Conservation (phyloP, 2,888 invertebrate genomes). For the Galerucella nymphaeae region DNA sequence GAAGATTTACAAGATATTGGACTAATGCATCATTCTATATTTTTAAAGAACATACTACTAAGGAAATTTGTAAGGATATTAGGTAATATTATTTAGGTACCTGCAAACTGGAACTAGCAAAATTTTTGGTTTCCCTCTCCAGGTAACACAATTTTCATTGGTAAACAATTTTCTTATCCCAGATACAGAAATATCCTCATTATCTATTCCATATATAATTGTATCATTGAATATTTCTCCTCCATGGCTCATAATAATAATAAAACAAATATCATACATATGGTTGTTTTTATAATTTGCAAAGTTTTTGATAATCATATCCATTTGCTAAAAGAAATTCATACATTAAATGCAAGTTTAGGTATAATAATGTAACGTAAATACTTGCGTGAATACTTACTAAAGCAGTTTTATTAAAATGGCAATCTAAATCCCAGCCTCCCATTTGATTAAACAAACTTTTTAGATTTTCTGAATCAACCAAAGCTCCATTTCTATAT, state of each 20-base stretch:
- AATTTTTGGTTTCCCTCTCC: constrained; percentile 75
- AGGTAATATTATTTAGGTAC: constrained; percentile 58
- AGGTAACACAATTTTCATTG: constrained; percentile 68
- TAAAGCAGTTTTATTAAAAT: constrained; percentile 41
- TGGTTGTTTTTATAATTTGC: constrained; percentile 61
- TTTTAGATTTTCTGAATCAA: constrained; percentile 70
- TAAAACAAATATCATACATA: constrained; percentile 71
- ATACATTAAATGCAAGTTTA: too few species aligned
- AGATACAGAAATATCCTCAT: constrained; percentile 54
- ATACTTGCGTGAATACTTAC: constrained; percentile 40
- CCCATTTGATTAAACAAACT: constrained; percentile 71
- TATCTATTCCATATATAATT: constrained; percentile 71
- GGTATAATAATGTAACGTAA: too few species aligned
- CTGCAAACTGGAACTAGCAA: constrained; percentile 79
- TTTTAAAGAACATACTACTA: too few species aligned
- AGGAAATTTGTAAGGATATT: too few species aligned
- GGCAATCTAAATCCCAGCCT: constrained; percentile 49
- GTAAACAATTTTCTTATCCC: constrained; percentile 65
- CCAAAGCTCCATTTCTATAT: constrained; percentile 69
- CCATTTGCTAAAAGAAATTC: constrained; percentile 60
- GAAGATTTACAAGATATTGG: too few species aligned
- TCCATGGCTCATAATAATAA: constrained; percentile 77
- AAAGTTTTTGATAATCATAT: constrained; percentile 64
- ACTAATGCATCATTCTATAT: too few species aligned
- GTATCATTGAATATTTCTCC: constrained; percentile 64